Evolutionary conservation across 2,797 vertebrate species (phyloP).

Genomic region (Megaceryle alcyon): DNA sequence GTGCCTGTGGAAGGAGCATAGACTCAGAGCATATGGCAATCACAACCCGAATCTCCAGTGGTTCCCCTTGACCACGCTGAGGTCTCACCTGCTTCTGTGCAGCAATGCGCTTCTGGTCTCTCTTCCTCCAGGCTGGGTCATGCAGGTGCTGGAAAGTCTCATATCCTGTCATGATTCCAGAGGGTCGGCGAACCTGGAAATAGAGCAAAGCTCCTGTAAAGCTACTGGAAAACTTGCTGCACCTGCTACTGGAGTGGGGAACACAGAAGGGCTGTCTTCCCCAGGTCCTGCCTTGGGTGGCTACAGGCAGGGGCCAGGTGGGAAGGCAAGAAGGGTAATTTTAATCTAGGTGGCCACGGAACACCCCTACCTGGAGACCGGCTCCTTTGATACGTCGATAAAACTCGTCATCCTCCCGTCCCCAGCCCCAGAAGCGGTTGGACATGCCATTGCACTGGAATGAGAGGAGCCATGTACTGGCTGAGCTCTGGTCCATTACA

Average conservation of each 20-base stretch:
- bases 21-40: background rate
- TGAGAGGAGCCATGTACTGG: background rate
- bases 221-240: background rate
- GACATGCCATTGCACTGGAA: conserved; percentile 98
- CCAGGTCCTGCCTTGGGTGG: background rate
- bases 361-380: conserved; percentile 86
- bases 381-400: conserved; percentile 92
- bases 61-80: background rate
- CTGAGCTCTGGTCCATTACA: background rate
- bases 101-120: conserved; percentile 94
- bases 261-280: background rate
- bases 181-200: conserved; percentile 89
- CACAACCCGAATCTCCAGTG: accelerated
- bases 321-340: background rate
- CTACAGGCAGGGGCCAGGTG: background rate
- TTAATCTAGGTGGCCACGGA: background rate
- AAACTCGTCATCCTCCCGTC: conserved; percentile 96
- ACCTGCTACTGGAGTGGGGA: background rate
- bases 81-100: conserved; percentile 91
- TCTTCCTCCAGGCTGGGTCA: conserved; percentile 95
- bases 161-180: conserved; percentile 91
- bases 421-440: conserved; percentile 99
- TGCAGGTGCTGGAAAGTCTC: conserved; percentile 94
- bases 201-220: background rate
- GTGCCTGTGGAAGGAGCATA: accelerated